Conservation (phyloP, 2,113 vertebrate genomes). For the Lepus europaeus region DNA sequence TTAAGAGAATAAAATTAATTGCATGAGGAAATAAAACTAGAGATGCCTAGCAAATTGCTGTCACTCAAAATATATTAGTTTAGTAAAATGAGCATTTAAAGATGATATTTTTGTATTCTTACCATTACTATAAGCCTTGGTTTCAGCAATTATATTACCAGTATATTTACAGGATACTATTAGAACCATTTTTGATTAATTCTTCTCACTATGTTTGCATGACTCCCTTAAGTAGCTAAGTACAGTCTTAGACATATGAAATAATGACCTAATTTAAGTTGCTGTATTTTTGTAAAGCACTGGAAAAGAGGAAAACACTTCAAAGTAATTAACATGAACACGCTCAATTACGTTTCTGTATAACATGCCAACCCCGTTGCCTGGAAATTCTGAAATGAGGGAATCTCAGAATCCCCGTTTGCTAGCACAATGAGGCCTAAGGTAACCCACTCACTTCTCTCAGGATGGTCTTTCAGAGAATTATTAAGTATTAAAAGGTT, state of each 20-base stretch:
- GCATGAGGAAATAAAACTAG: neutral
- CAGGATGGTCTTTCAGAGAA: slow-evolving; percentile 83
- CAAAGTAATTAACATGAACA: slow-evolving; percentile 75
- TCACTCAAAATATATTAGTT: neutral
- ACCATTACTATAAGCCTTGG: neutral
- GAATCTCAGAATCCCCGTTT: neutral
- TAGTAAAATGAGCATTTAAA: neutral
- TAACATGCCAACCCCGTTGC: neutral
- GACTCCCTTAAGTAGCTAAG: slow-evolving; percentile 69
- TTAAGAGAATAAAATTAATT: neutral
- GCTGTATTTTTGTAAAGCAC: slow-evolving; percentile 79
- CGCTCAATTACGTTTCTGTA: slow-evolving; percentile 65
- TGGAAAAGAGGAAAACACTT: slow-evolving; percentile 81
- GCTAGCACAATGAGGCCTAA: neutral
- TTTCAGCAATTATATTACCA: neutral
- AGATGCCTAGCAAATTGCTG: neutral
- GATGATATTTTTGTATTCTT: neutral
- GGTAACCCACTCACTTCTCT: slow-evolving; percentile 68
- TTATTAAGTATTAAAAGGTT: slow-evolving; percentile 91
- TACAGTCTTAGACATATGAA: slow-evolving; percentile 75
- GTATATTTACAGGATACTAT: neutral
- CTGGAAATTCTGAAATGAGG: slow-evolving; percentile 56
- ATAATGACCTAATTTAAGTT: slow-evolving; percentile 82
- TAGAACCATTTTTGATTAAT: slow-evolving; percentile 60
- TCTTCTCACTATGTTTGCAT: slow-evolving; percentile 47